Evolutionary conservation across 2,888 invertebrate species (phyloP).

Genomic region (Acrobasis suavella): DNA sequence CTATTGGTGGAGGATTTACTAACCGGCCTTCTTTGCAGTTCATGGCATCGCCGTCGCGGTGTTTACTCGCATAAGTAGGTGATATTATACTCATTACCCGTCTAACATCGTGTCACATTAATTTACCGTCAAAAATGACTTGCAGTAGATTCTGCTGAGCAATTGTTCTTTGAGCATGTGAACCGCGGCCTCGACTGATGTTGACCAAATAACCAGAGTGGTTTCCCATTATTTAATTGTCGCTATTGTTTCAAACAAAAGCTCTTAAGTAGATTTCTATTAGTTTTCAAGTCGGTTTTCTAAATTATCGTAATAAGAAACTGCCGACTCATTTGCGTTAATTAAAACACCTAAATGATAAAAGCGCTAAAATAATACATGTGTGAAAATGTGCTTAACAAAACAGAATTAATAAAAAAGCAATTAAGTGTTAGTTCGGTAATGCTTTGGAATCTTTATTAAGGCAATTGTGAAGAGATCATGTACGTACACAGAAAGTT

Average conservation of each 20-base stretch:
- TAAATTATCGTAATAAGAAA: slow-evolving; percentile 36
- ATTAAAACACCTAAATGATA: slow-evolving; percentile 23
- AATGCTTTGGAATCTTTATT: neutral
- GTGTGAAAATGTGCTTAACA: slow-evolving; percentile 13
- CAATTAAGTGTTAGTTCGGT: neutral
- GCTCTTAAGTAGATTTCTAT: slow-evolving; percentile 69
- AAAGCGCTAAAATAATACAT: slow-evolving; percentile 22
- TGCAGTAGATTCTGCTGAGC: slow-evolving; percentile 24
- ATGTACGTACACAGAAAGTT: neutral
- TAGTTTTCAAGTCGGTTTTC: slow-evolving; percentile 60
- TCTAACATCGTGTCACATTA: slow-evolving; percentile 29
- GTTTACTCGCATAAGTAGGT: neutral
- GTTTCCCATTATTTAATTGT: slow-evolving; percentile 78
- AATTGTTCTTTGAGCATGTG: slow-evolving; percentile 46
- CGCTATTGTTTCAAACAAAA: slow-evolving; percentile 73
- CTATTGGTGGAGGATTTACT: slow-evolving; percentile 55
- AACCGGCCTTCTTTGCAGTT: slow-evolving; percentile 46
- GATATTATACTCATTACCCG: slow-evolving; percentile 8
- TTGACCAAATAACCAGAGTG: slow-evolving; percentile 59
- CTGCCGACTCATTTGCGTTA: slow-evolving; percentile 39
- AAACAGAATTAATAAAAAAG: slow-evolving; percentile 11
- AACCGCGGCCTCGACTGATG: slow-evolving; percentile 63
- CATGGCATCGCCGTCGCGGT: neutral
- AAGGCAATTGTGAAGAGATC: neutral
- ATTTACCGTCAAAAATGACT: slow-evolving; percentile 31